Percentiles rank a stretch among this genome's conserved stretches.
These are phyloP conservation scores for Buteo buteo DNA, from an alignment of 2,113 vertebrate genomes.

Conservation along the genomic window DNA sequence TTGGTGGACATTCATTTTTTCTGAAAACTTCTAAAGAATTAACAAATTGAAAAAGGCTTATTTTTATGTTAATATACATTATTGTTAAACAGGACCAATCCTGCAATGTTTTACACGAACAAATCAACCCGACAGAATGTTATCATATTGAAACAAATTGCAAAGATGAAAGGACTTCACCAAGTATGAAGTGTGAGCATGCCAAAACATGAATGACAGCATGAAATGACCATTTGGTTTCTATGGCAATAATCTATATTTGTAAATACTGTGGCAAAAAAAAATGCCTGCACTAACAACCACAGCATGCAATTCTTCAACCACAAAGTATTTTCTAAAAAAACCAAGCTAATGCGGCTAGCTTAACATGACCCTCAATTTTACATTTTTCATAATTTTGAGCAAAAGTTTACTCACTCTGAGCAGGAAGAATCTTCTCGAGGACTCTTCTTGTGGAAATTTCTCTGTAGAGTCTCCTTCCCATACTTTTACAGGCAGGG, in stretches of 20 bases:
- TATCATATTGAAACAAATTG: not conserved
- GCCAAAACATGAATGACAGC: not conserved
- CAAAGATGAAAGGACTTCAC: not conserved
- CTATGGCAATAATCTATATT: conserved; percentile 6
- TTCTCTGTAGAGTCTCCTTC: not conserved
- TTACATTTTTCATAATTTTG: not conserved
- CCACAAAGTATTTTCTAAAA: not conserved
- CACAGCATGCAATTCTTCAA: not conserved
- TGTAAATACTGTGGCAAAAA: not conserved
- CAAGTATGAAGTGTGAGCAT: not conserved
- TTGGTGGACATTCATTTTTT: not conserved
- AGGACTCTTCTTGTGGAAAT: not conserved
- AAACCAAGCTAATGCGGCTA: not conserved
- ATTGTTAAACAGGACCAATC: not conserved
- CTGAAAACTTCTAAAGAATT: not conserved
- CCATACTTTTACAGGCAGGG: not conserved
- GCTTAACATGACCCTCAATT: not conserved
- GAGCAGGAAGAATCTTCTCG: not conserved
- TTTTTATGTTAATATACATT: not conserved
- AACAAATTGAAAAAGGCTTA: not conserved
- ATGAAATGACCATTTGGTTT: not conserved
- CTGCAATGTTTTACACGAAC: not conserved
- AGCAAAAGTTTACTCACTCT: not conserved
- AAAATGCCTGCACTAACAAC: not conserved
- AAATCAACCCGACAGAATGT: not conserved